These are phyloP conservation scores for Lepus europaeus DNA, from an alignment of 2,113 vertebrate genomes.

Conservation along the genomic window DNA sequence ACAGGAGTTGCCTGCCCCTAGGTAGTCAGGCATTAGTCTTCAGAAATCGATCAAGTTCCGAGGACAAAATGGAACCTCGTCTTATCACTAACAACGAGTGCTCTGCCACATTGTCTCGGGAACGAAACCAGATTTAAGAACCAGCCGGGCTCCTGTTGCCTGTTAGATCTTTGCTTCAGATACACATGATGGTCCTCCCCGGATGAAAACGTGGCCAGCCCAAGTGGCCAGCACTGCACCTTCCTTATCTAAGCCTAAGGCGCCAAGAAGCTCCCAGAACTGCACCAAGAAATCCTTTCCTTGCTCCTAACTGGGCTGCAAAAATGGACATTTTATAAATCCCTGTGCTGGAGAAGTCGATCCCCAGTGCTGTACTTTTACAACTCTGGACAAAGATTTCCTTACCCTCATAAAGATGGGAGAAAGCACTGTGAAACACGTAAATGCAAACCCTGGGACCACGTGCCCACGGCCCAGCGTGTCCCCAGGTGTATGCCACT, in stretches of 20 bases:
- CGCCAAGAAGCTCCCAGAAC: rapidly evolving
- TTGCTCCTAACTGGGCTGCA: rapidly evolving
- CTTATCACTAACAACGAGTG: rapidly evolving
- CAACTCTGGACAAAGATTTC: neutral
- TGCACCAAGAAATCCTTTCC: rapidly evolving
- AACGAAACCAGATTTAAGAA: neutral
- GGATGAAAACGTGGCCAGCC: rapidly evolving
- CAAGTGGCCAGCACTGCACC: rapidly evolving
- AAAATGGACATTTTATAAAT: rapidly evolving
- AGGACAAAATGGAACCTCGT: neutral
- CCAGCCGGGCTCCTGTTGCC: neutral
- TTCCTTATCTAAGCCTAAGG: neutral
- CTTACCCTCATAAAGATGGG: neutral
- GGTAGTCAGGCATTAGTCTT: too few relatives aligned
- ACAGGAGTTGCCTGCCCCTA: neutral
- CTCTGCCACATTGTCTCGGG: neutral
- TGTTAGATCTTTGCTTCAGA: neutral
- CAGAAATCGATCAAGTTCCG: neutral
- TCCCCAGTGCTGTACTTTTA: neutral
- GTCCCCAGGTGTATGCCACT: rapidly evolving
- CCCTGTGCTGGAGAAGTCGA: too few relatives aligned
- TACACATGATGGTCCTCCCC: rapidly evolving
- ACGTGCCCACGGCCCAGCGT: rapidly evolving
- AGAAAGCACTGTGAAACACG: rapidly evolving
- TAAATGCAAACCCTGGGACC: neutral